Evolutionary conservation across 2,888 invertebrate species (phyloP).

Genomic region (Balanococcus diminutus): DNA sequence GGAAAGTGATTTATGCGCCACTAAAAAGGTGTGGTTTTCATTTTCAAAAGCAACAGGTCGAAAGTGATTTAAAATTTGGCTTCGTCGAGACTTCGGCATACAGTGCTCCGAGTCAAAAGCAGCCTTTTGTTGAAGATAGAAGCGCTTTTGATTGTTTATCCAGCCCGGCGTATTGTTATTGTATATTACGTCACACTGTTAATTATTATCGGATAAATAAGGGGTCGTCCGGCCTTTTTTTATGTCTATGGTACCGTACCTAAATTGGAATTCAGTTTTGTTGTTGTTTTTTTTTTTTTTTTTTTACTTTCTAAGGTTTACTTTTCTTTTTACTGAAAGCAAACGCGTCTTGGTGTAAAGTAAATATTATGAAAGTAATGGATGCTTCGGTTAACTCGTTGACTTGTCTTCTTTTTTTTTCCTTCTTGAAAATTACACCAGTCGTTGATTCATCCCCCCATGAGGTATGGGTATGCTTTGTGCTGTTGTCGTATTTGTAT

Average conservation of each 20-base stretch:
- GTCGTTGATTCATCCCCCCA: background rate
- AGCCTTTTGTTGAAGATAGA: background rate
- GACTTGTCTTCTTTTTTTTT: background rate
- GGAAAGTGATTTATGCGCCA: background rate
- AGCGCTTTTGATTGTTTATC: background rate
- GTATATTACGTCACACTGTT: background rate
- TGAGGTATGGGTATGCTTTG: background rate
- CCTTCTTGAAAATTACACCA: background rate
- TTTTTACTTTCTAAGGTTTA: background rate
- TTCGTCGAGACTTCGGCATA: background rate
- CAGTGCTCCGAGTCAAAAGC: background rate
- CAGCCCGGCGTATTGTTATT: background rate
- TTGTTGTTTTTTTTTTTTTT: background rate
- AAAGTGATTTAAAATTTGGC: background rate
- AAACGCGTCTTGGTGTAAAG: background rate
- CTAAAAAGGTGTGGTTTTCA: background rate
- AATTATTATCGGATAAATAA: background rate
- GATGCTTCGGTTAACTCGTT: background rate
- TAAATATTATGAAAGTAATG: background rate
- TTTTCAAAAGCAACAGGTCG: constrained; percentile 22
- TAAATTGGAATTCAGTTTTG: background rate
- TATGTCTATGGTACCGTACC: background rate
- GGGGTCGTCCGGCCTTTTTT: background rate
- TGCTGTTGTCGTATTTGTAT: background rate
- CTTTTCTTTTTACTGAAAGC: background rate